Conservation (phyloP, 2,113 vertebrate species). For the Crypturellus undulatus region DNA sequence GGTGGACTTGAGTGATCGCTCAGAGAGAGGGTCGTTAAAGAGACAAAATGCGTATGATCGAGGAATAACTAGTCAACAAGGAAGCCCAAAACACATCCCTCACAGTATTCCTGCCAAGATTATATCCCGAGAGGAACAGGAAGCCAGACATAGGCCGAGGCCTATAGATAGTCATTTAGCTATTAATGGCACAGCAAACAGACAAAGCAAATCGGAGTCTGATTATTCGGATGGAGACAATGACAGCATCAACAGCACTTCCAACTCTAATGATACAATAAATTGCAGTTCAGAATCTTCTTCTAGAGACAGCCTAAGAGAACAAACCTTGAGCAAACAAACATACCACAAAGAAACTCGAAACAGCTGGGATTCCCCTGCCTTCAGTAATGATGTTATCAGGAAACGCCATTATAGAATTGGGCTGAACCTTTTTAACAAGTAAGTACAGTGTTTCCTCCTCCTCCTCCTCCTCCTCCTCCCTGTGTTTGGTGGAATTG, state of each 20-base stretch:
- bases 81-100: constrained; percentile 89
- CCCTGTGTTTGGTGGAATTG: neutral
- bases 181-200: constrained; percentile 91
- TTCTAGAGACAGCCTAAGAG: constrained; percentile 92
- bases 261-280: constrained; percentile 98
- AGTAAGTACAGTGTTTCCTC: constrained; percentile 81
- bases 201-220: constrained; percentile 96
- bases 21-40: constrained; percentile 89
- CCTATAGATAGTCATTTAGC: constrained; percentile 91
- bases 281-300: constrained; percentile 98
- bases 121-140: constrained; percentile 86
- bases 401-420: constrained; percentile 97
- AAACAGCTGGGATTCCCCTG: constrained; percentile 98
- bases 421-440: constrained; percentile 98
- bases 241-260: constrained; percentile 97
- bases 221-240: constrained; percentile 97
- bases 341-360: constrained; percentile 98
- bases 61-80: constrained; percentile 83
- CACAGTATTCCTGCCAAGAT: constrained; percentile 84
- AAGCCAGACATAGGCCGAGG: constrained; percentile 81
- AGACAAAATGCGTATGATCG: constrained; percentile 88
- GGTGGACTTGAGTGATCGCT: constrained; percentile 93
- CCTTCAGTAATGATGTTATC: constrained; percentile 96
- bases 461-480: neutral
- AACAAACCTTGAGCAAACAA: constrained; percentile 96